Percentiles rank a stretch among this genome's conserved stretches.
phyloP scores from a whole-genome alignment of 2,888 invertebrate genomes.

The Trichacis sp. region DNA sequence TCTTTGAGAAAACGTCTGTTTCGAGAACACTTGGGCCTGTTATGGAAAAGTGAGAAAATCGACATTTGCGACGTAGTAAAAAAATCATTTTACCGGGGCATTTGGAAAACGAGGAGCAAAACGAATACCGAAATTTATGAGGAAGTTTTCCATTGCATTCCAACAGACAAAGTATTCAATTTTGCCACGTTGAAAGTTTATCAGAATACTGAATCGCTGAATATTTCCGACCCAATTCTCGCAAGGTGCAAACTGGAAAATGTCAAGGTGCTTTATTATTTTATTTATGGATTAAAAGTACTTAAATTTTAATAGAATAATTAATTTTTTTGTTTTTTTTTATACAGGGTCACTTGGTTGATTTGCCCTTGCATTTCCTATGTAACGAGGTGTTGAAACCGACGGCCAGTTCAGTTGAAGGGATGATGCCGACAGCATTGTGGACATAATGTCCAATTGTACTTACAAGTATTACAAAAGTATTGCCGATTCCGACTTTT shows the following conservation, averaged over 20 bases:
- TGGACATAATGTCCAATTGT: too few relatives aligned
- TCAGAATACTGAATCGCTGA: conserved; percentile 80
- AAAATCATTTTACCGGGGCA: conserved; percentile 84
- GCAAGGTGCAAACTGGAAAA: conserved; percentile 81
- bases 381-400: conserved; percentile 88
- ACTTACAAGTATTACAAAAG: too few relatives aligned
- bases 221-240: conserved; percentile 78
- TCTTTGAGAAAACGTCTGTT: conserved; percentile 87
- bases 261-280: conserved; percentile 73
- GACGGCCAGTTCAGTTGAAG: conserved; percentile 86
- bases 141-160: conserved; percentile 91
- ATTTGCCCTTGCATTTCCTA: conserved; percentile 91
- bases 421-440: conserved; percentile 90
- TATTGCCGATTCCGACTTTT: too few relatives aligned
- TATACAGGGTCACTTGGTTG: conserved; percentile 90
- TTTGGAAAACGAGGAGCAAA: conserved; percentile 86
- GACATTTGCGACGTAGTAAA: conserved; percentile 81
- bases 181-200: conserved; percentile 84
- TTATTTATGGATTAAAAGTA: too few relatives aligned
- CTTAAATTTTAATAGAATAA: too few relatives aligned
- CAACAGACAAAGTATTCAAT: conserved; percentile 83
- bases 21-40: conserved; percentile 89
- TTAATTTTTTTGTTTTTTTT: too few relatives aligned
- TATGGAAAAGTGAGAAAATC: conserved; percentile 70
- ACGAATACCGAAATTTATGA: conserved; percentile 92